Conservation (phyloP, 1,140 invertebrate genomes). For the Cylas formicarius region DNA sequence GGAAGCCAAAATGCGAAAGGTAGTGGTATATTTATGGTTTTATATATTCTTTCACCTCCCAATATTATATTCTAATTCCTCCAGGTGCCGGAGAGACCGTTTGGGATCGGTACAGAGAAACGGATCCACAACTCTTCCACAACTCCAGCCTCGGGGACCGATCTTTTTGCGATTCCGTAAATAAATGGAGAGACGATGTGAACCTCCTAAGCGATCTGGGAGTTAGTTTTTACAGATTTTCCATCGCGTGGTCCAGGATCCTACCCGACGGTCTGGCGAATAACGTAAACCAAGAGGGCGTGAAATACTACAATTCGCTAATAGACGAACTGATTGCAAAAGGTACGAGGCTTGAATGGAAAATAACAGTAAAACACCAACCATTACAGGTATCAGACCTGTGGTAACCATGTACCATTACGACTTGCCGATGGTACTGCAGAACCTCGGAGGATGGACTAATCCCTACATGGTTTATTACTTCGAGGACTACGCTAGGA, state of each 20-base stretch:
- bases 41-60: too few species aligned
- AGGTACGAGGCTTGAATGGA: conserved; percentile 24
- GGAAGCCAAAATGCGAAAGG: conserved; percentile 39
- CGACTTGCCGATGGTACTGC: conserved; percentile 32
- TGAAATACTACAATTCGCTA: conserved; percentile 55
- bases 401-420: conserved; percentile 46
- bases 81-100: conserved; percentile 45
- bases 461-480: conserved; percentile 24
- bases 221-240: conserved; percentile 50
- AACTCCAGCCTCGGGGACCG: conserved; percentile 2
- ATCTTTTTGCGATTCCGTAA: conserved; percentile 41
- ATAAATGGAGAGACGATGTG: conserved; percentile 47
- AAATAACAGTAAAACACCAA: background rate
- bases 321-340: conserved; percentile 51
- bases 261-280: conserved; percentile 35
- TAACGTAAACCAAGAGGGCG: conserved; percentile 51
- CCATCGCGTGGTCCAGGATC: conserved; percentile 51
- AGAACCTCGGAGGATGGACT: conserved; percentile 36
- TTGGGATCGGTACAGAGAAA: conserved; percentile 52
- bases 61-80: too few species aligned
- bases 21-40: conserved; percentile 8
- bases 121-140: conserved; percentile 32
- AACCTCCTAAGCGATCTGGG: conserved; percentile 42
- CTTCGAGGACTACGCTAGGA: conserved; percentile 36
- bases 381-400: conserved; percentile 46